Base-by-base conservation (phyloP, 2,113 vertebrate genomes). In the Polyodon spathula region DNA sequence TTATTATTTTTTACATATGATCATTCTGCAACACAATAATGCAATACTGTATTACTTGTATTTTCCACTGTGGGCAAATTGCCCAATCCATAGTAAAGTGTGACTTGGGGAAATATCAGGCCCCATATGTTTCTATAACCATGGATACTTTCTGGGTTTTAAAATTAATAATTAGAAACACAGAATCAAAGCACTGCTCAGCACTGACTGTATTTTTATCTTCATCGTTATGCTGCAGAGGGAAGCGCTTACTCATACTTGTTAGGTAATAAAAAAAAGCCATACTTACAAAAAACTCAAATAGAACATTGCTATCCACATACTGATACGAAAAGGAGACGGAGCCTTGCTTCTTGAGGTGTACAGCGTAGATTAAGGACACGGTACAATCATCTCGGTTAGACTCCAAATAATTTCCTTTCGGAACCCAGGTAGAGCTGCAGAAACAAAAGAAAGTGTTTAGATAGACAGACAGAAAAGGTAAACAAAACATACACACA, bases 261-360 rank as follows among this genome's bases (percentile, higher is more conserved):
- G n/a, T 16, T 11, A 6, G 9, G 44, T 6, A 37, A 12, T 12
- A 8, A 55, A 50, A 0, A 27, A 78, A 76, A 4, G n/a, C n/a
- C n/a, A n/a, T n/a, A 83, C 94, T 96, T 86, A 98, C 95, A 83
- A 97, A 97, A 77, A 99, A 99, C 73, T 97, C 92, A 74, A 99
- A 97, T 76, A 96, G 88, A 83, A 98, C 86, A 78, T 92, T 95
- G 81, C 90, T 96, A 81, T 98, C 95, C 68, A 92, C 88, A 60
- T 98, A 97, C 67, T 98, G 96, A 76, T 99, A 98, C 57, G 97
- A 92, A 9, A 97, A 98, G 71, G 86, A 88, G 81, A 97, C 87
- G 4, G 86, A 93, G 57, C 96, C 95, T 0, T 88, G 85, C 68
- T 97, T 99, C 86, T 99, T 98, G 67, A 99, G 86, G 69, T 95